Evolutionary conservation across 64 coral and sea anemone genomes (phyloP).

Genomic region (Dendrophyllia cribrosa): DNA sequence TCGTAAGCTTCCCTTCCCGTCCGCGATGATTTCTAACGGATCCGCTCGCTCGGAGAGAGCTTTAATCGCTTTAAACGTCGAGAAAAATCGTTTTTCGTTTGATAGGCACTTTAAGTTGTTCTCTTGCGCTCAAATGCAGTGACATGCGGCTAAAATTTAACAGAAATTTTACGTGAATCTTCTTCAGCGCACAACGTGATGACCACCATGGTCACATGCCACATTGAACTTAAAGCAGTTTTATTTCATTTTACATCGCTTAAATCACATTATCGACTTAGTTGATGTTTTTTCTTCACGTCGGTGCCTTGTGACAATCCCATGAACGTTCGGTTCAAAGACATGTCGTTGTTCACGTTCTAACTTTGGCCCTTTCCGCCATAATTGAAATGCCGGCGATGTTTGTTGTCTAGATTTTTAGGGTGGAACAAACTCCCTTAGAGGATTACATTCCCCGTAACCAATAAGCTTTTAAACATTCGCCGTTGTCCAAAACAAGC

Average conservation of each 20-base stretch:
- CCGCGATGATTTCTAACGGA: neutral
- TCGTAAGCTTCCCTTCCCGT: slow-evolving; percentile 25
- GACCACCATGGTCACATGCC: slow-evolving; percentile 27
- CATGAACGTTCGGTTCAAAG: neutral
- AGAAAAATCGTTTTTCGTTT: neutral
- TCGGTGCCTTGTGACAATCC: neutral
- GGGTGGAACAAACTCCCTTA: slow-evolving; percentile 40
- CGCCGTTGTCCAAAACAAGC: neutral
- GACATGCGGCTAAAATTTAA: neutral
- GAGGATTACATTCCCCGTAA: slow-evolving; percentile 15
- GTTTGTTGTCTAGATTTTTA: neutral
- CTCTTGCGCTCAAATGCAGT: neutral
- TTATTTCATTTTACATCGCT: neutral
- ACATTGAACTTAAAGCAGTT: neutral
- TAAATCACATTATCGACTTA: neutral
- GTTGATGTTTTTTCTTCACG: neutral
- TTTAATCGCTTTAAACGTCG: neutral
- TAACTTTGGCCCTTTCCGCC: neutral
- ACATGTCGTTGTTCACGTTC: slow-evolving; percentile 35
- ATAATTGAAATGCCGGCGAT: slow-evolving; percentile 23
- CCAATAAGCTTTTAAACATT: neutral
- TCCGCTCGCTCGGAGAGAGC: neutral
- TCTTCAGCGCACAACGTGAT: slow-evolving; percentile 15
- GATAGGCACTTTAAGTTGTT: neutral
- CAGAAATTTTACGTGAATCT: slow-evolving; percentile 17